Percentiles rank a stretch among this genome's conserved stretches.
phyloP scores from a whole-genome alignment of 2,888 invertebrate genomes.

The Aporophyla nigra region DNA sequence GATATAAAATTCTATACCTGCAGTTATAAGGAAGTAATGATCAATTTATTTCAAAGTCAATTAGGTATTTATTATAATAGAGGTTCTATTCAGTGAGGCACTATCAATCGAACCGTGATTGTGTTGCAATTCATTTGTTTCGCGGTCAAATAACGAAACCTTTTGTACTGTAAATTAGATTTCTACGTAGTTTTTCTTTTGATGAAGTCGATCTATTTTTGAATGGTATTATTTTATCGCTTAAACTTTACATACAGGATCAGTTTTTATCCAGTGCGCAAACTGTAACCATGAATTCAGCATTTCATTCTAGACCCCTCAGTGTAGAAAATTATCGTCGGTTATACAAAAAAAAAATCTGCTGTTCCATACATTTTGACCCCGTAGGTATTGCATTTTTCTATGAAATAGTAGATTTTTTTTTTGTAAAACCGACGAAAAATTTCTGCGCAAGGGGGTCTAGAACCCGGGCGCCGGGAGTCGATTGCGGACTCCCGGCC shows the following conservation, averaged over 20 bases:
- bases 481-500: no score
- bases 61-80: conserved; percentile 30
- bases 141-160: conserved; percentile 68
- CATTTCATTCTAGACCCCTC: no score
- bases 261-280: no score
- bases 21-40: conserved; percentile 41
- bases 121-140: conserved; percentile 70
- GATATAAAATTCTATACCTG: not conserved
- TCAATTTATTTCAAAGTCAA: conserved; percentile 46
- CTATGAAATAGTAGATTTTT: no score
- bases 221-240: not conserved
- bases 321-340: no score
- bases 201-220: conserved; percentile 9
- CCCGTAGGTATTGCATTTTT: no score
- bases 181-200: conserved; percentile 40
- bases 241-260: not conserved
- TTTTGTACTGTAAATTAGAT: conserved; percentile 64
- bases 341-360: no score
- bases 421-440: no score
- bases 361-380: no score
- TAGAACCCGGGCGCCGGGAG: no score
- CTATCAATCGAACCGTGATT: conserved; percentile 48
- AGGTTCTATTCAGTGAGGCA: conserved; percentile 39
- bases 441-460: no score
- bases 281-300: no score